Evolutionary conservation across 2,113 vertebrate genomes (phyloP).

Genomic region (Boulengeromyrus knoepffleri): DNA sequence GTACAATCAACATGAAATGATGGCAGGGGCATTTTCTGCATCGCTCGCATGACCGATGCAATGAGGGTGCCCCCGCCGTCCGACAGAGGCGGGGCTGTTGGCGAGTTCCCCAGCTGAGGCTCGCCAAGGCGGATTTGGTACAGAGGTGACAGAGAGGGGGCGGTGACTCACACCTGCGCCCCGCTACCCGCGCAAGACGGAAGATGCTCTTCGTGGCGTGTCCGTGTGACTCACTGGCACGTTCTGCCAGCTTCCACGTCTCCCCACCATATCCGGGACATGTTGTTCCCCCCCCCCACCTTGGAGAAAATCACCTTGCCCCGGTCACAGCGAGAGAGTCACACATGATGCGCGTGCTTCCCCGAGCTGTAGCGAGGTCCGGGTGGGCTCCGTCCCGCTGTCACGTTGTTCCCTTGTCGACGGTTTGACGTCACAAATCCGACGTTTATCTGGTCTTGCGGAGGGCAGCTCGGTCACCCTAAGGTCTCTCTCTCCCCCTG

Average conservation of each 20-base stretch:
- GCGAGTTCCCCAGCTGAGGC: neutral
- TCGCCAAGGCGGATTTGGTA: neutral
- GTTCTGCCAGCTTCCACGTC: neutral
- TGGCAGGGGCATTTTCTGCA: neutral
- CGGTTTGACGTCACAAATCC: neutral
- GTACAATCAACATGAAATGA: neutral
- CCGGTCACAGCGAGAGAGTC: neutral
- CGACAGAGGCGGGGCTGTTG: neutral
- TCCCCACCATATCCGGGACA: neutral
- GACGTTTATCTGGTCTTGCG: neutral
- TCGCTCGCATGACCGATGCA: neutral
- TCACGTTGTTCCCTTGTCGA: neutral
- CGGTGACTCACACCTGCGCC: constrained; percentile 8
- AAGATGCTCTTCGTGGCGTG: constrained; percentile 8
- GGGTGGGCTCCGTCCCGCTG: neutral
- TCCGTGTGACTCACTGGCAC: neutral
- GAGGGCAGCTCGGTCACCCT: neutral
- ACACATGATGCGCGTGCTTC: neutral
- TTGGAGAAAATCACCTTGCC: neutral
- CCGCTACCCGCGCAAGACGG: constrained; percentile 24
- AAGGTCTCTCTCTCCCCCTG: neutral
- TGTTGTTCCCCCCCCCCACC: neutral
- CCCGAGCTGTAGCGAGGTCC: neutral
- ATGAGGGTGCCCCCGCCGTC: neutral
- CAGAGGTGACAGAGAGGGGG: too few species aligned